Evolutionary conservation across 2,888 invertebrate genomes (phyloP), one percentile per base, ranked within the genome.

Genomic region (Nebria salina): DNA sequence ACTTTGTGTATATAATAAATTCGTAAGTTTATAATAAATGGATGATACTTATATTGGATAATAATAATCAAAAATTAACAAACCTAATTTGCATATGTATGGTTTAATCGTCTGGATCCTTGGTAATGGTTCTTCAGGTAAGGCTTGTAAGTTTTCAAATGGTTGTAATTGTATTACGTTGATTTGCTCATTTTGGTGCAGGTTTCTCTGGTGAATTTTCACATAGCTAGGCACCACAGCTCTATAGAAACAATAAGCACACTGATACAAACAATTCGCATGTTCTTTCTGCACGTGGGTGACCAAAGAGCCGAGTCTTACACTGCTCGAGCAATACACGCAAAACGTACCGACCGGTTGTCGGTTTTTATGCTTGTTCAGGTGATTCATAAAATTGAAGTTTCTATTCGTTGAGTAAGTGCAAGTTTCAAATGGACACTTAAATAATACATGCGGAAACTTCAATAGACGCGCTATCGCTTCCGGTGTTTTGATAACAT

Each of bases 171-270:
- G 76, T n/a, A 86, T 79, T 5, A 85, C 83, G 82, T 85, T 54
- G 75, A 83, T 64, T 0, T 84, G 83, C 8, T 84, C 72, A 2
- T 82, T 83, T 0, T 86, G 85, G 15, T 81, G 81, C 41, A 11
- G 15, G 43, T 88, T 86, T 13, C 86, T 83, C 70, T 92, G 91
- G 87, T 95, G 95, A 5, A 92, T 88, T 20, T 90, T 89, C 0
- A 94, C 93, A 74, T 93, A 91, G 78, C 92, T 91, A 74, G 90
- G 90, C 0, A 91, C 89, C 0, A 91, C 88, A 0, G 93, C 92
- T 75, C 95, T 89, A 86, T 94, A 95, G 85, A 94, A 92, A 85
- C 95, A 95, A 83, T 91, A 90, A 3, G 88, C 89, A 85, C 95
- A 95, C 43, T 92, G 92, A 84, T 88, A 94, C 42, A 90, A 89